phyloP scores from a whole-genome alignment of 2,888 invertebrate genomes.

The Stratiomys singularior region DNA sequence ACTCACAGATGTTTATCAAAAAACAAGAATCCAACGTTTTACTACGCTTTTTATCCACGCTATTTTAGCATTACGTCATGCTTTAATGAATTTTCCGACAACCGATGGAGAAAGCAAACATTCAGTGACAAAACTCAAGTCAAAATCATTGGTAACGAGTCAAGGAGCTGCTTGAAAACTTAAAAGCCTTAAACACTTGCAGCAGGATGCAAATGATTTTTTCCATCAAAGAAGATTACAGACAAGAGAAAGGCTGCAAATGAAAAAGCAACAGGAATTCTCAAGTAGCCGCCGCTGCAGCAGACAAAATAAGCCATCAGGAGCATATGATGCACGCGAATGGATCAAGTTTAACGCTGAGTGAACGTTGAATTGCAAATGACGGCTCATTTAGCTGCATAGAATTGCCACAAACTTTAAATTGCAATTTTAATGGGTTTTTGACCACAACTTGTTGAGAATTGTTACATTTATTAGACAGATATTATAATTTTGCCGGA shows the following conservation, averaged over 20 bases:
- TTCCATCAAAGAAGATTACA: background rate
- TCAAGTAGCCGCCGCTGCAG: background rate
- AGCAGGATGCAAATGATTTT: background rate
- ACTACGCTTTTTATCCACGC: too few relatives aligned
- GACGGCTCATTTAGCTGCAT: conserved; percentile 49
- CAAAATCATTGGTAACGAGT: background rate
- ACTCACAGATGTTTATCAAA: too few relatives aligned
- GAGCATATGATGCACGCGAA: conserved; percentile 10
- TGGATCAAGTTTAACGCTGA: background rate
- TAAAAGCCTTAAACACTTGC: conserved; percentile 1
- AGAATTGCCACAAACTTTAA: conserved; percentile 45
- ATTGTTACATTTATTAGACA: background rate
- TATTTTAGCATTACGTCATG: background rate
- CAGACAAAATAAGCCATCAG: conserved; percentile 4
- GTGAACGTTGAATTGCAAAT: conserved; percentile 44
- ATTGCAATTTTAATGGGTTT: conserved; percentile 50
- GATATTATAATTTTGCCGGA: background rate
- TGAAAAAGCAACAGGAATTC: background rate
- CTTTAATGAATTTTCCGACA: background rate
- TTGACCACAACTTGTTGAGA: conserved; percentile 44
- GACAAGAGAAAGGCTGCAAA: background rate
- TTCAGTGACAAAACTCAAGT: background rate
- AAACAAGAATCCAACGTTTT: too few relatives aligned
- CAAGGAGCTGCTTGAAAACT: conserved; percentile 10
- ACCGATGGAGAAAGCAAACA: background rate